Evolutionary conservation across 2,113 vertebrate genomes (phyloP).

Genomic region (Aramus guarauna): DNA sequence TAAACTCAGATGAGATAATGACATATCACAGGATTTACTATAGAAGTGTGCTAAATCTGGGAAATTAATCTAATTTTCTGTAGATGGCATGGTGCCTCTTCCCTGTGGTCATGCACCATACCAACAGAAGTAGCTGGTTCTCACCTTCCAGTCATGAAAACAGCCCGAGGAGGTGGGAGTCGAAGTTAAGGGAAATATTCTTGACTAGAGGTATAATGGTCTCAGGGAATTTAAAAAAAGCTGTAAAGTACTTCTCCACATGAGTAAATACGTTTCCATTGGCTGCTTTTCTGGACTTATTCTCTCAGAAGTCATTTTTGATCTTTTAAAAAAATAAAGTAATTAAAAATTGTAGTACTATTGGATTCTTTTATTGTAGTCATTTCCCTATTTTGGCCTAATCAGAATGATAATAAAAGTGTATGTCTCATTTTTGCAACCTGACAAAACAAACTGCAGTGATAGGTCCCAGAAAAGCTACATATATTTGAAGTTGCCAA

Average conservation of each 20-base stretch:
- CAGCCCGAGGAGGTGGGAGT: background rate
- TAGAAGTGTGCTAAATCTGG: background rate
- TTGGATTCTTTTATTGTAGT: background rate
- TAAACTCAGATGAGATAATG: background rate
- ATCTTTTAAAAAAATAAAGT: background rate
- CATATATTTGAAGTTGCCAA: background rate
- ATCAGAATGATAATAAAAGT: background rate
- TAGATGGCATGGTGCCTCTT: background rate
- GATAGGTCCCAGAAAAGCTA: background rate
- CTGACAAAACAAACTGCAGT: background rate
- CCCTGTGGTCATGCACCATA: background rate
- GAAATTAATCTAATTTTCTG: background rate
- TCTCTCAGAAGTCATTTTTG: background rate
- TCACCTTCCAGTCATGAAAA: background rate
- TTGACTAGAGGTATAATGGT: background rate
- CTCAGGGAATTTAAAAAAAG: background rate
- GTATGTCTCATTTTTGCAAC: background rate
- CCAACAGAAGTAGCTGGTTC: background rate
- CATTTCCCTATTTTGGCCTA: background rate
- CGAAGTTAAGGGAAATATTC: background rate
- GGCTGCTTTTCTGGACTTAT: background rate
- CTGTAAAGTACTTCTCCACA: background rate
- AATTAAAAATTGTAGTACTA: background rate
- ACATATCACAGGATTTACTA: background rate
- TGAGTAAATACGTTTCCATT: background rate